phyloP scores from a whole-genome alignment of 2,797 vertebrate genomes.

The Acanthurus tractus region DNA sequence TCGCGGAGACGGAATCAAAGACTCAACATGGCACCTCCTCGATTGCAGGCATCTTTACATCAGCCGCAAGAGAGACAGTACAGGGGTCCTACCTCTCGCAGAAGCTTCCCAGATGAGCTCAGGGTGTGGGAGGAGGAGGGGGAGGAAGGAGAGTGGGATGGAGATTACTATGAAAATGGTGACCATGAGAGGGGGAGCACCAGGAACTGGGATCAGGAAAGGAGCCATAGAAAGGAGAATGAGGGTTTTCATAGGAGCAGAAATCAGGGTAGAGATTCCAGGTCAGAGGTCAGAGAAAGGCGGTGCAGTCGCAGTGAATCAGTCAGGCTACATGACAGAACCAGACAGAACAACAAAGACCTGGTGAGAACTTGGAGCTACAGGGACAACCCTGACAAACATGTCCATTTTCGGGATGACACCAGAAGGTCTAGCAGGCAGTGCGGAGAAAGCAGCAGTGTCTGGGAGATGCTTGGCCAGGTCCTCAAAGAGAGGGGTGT shows the following conservation, averaged over 20 bases:
- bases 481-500: slow-evolving; percentile 78
- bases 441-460: slow-evolving; percentile 39
- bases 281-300: slow-evolving; percentile 44
- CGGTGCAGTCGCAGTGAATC: slow-evolving; percentile 61
- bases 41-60: slow-evolving; percentile 32
- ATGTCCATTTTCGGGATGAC: slow-evolving; percentile 81
- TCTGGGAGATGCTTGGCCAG: slow-evolving; percentile 75
- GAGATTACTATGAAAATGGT: slow-evolving; percentile 27
- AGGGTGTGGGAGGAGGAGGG: slow-evolving; percentile 44
- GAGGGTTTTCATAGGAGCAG: slow-evolving; percentile 24
- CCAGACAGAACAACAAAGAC: slow-evolving; percentile 43
- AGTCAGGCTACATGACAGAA: slow-evolving; percentile 42
- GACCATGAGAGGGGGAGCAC: slow-evolving; percentile 39
- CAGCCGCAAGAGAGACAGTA: slow-evolving; percentile 36
- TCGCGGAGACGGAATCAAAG: slow-evolving; percentile 66
- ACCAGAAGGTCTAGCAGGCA: slow-evolving; percentile 22
- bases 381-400: slow-evolving; percentile 75
- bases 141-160: slow-evolving; percentile 15
- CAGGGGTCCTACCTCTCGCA: slow-evolving; percentile 51
- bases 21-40: slow-evolving; percentile 49
- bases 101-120: slow-evolving; percentile 51
- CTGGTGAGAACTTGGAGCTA: slow-evolving; percentile 68
- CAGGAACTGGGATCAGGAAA: slow-evolving; percentile 30
- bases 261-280: slow-evolving; percentile 24
- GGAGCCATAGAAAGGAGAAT: slow-evolving; percentile 21